Base-by-base conservation (phyloP, 2,797 vertebrate species). In the Enteromius viviparus region DNA sequence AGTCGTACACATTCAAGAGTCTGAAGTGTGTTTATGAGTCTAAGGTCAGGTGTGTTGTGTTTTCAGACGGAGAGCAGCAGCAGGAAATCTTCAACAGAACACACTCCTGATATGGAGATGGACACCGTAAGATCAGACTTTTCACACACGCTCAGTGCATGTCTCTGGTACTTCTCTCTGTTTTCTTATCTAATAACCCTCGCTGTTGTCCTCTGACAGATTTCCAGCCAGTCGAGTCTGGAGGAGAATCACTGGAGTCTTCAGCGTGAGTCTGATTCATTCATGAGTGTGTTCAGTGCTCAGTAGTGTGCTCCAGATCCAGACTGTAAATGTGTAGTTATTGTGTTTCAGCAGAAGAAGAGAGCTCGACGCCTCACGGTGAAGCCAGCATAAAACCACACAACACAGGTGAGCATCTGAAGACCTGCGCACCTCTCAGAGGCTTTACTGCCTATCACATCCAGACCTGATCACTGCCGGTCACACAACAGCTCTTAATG, bases 151-250 rank as follows among this genome's bases (percentile, higher is more conserved):
- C 11, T 23, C 10, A 58, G n/a, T 11, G 21, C 53, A 23, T 26
- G 23, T 7, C 12, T 62, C 12, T 14, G 14, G 12, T 1, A 5
- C 23, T 26, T 14, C 4, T 62, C 32, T 11, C 3, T 10, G 17
- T 62, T 2, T 62, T 49, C n/a, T 15, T 9, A 47, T 29, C n/a
- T 11, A 21, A 58, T 10, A 40, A 14, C n/a, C 7, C 15, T 12
- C 37, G 4, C 12, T 84, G 23, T 49, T 12, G 42, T 68, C 82
- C 6, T 14, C 86, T 64, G 68, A 0, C 87, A 97, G 96, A 78
- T 84, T 42, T 93, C 87, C 0, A 93, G 90, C 81, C 88, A 87
- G 19, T 93, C 90, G 0, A 94, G 94, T 87, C 42, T 87, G 4
- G 94, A 96, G 11, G 92, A 93, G 40, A 81, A 78, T 32, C 0